These are phyloP conservation scores for Phoxinus dragarum DNA, from an alignment of 2,797 vertebrate genomes.

Conservation along the genomic window DNA sequence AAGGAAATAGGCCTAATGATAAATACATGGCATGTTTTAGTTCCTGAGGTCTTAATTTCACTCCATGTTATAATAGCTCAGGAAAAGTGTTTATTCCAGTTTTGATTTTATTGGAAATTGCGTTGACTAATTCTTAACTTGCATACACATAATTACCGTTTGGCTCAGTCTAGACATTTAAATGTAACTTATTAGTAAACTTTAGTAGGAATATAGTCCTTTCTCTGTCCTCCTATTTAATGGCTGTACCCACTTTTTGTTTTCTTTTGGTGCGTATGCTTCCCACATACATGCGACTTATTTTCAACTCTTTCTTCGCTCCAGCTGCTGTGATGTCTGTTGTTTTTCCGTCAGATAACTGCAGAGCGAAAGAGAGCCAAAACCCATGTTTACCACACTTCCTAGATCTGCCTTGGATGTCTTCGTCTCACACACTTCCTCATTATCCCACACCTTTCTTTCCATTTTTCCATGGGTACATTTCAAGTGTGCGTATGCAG, in stretches of 20 bases:
- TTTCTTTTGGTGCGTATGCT: not conserved
- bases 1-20: conserved; percentile 45
- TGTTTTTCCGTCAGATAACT: conserved; percentile 41
- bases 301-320: conserved; percentile 10
- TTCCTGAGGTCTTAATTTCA: conserved; percentile 31
- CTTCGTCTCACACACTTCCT: conserved; percentile 47
- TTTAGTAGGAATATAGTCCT: not conserved
- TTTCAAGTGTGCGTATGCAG: not conserved
- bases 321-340: conserved; percentile 20
- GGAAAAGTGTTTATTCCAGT: conserved; percentile 11
- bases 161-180: conserved; percentile 16
- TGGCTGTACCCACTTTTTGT: not conserved
- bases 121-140: not conserved
- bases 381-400: conserved; percentile 32
- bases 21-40: conserved; percentile 40
- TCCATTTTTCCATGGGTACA: conserved; percentile 19
- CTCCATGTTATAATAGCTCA: not conserved
- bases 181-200: not conserved
- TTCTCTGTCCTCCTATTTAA: conserved; percentile 14
- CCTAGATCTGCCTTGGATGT: conserved; percentile 37
- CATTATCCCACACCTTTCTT: conserved; percentile 27
- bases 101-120: not conserved
- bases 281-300: conserved; percentile 30
- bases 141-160: not conserved
- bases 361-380: conserved; percentile 36